phyloP scores from a whole-genome alignment of 2,113 vertebrate species.

The Sander lucioperca region DNA sequence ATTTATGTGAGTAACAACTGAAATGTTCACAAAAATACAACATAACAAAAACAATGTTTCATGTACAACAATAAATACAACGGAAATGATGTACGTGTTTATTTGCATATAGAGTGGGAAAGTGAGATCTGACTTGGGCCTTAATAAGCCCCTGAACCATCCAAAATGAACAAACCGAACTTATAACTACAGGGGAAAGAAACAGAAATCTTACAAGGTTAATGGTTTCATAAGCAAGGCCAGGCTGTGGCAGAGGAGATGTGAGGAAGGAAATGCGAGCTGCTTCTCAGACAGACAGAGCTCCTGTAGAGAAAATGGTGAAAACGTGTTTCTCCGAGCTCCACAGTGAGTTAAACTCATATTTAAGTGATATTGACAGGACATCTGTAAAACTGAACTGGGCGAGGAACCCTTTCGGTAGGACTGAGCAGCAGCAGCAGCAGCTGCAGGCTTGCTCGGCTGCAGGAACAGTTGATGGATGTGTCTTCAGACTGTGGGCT shows the following conservation, averaged over 20 bases:
- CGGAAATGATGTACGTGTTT: too few species aligned
- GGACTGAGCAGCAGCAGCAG: slow-evolving; percentile 36
- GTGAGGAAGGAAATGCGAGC: slow-evolving; percentile 15
- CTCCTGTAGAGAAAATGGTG: slow-evolving; percentile 32
- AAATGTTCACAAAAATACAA: too few species aligned
- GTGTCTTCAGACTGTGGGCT: slow-evolving; percentile 41
- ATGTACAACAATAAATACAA: too few species aligned
- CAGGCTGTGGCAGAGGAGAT: slow-evolving; percentile 12
- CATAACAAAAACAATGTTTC: too few species aligned
- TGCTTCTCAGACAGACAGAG: slow-evolving; percentile 29
- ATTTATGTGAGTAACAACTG: too few species aligned
- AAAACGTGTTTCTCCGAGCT: slow-evolving; percentile 29
- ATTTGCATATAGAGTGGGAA: too few species aligned
- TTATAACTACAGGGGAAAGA: slow-evolving; percentile 3
- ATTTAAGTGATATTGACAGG: slow-evolving; percentile 58
- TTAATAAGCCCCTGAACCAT: slow-evolving; percentile 16
- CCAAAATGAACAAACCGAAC: slow-evolving; percentile 20
- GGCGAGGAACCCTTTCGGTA: slow-evolving; percentile 33
- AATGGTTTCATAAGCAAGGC: slow-evolving; percentile 36
- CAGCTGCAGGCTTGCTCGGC: slow-evolving; percentile 30
- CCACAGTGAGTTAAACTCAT: slow-evolving; percentile 35
- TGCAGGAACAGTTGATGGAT: slow-evolving; percentile 63
- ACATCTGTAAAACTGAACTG: slow-evolving; percentile 51
- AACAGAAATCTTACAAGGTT: slow-evolving; percentile 19
- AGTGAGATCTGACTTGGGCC: too few species aligned